Base-by-base conservation (phyloP, 2,113 vertebrate genomes). In the Dissostichus mawsoni region DNA sequence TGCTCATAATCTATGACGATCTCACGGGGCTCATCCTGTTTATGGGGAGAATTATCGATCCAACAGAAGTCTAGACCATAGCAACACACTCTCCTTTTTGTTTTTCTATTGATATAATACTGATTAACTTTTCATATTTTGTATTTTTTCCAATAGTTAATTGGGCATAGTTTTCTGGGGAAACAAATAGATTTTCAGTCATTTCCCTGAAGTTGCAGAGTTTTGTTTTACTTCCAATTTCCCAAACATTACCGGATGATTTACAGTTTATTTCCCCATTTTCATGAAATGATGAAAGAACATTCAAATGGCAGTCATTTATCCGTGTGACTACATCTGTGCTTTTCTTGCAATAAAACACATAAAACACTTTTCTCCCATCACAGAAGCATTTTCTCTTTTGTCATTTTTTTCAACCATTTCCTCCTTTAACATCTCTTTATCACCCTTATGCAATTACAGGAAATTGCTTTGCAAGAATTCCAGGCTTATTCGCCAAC, bases 11-110 rank as follows among this genome's bases (percentile, higher is more conserved):
- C 74, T 92, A 94, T 2, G 90, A 96, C 0, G 0, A 71, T 65
- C 81, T 81, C 58, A 92, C 88, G 0, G 93, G 94, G 74, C 91
- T 90, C 25, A 53, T 77, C 3, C 85, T 96, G 29, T 94, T 96
- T 74, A 79, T 94, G 13, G 94, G 88, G 76, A 92, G 92, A 87
- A 68, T 96, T 62, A 36, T 84, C 48, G 94, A 93, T 56, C 94
- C 92, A 0, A 52, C 69, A 36, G 66, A 80, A 9, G 69, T 76
- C 48, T 80, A 74, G 70, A 51, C 29, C 0, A 1, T 17, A 67
- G 45, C 11, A 18, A 55, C 12, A 20, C 29, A 23, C 29, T 10
- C 11, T 11, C 13, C 11, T 18, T 29, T 45, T 48, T 17, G 1
- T 50, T 50, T n/a, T 59, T 23, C 25, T 48, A 2, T 57, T 73